These are phyloP conservation scores for Nomada hirtipes DNA, from an alignment of 2,888 invertebrate genomes.

Conservation along the genomic window DNA sequence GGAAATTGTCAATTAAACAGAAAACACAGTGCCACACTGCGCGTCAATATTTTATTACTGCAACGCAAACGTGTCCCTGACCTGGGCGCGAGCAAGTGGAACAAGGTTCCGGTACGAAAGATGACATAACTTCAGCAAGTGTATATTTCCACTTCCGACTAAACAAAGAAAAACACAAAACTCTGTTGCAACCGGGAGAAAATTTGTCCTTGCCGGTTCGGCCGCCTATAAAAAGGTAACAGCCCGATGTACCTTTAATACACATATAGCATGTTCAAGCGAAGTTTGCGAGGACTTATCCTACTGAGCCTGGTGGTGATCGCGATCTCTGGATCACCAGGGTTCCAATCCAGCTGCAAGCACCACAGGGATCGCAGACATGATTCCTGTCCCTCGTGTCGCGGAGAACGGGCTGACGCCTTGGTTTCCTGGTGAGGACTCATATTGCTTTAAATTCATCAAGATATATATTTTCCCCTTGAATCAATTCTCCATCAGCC, in stretches of 20 bases:
- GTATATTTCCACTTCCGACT: not conserved
- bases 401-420: slow-evolving; percentile 60
- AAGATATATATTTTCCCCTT: no score
- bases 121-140: not conserved
- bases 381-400: slow-evolving; percentile 67
- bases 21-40: no score
- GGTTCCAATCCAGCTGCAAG: not conserved
- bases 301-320: slow-evolving; percentile 40
- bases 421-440: slow-evolving; percentile 68
- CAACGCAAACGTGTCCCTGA: not conserved
- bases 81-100: not conserved
- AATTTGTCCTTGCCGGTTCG: slow-evolving; percentile 7
- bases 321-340: slow-evolving; percentile 48
- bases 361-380: slow-evolving; percentile 36
- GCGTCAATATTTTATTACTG: no score
- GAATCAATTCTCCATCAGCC: not conserved
- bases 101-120: slow-evolving; percentile 25
- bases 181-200: slow-evolving; percentile 18
- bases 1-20: no score
- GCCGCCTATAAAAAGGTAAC: slow-evolving; percentile 59
- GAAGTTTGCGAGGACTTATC: slow-evolving; percentile 11
- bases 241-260: not conserved
- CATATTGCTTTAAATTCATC: not conserved
- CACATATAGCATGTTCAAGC: slow-evolving; percentile 49
- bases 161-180: not conserved